Conservation (phyloP, 2,888 invertebrate genomes). For the Syrista parreyssii region DNA sequence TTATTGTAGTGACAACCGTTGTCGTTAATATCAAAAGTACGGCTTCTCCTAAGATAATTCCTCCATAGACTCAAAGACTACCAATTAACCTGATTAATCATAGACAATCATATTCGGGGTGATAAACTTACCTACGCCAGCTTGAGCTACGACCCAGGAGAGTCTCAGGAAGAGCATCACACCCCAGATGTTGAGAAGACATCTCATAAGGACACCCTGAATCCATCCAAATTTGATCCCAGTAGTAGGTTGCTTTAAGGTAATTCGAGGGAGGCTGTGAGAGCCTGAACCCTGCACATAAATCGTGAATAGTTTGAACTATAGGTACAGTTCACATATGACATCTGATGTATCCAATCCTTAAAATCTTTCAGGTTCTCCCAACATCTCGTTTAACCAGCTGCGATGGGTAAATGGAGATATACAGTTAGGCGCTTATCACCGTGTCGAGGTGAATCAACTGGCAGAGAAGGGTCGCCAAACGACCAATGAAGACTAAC, state of each 20-base stretch:
- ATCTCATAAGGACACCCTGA: constrained; percentile 89
- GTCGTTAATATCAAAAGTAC: constrained; percentile 82
- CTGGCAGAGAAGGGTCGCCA: constrained; percentile 48
- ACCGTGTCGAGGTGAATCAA: constrained; percentile 48
- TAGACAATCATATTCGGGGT: constrained; percentile 8
- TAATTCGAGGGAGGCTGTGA: not conserved
- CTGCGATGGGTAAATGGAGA: constrained; percentile 37
- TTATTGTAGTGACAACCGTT: constrained; percentile 84
- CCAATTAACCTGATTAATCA: not conserved
- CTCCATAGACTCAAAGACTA: not conserved
- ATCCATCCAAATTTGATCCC: constrained; percentile 91
- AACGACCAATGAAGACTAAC: constrained; percentile 55
- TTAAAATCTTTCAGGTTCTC: not conserved
- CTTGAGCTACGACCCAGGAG: constrained; percentile 97
- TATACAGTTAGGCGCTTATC: constrained; percentile 45
- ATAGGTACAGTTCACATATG: not conserved
- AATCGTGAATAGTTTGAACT: not conserved
- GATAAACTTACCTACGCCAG: constrained; percentile 77
- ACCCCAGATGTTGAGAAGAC: constrained; percentile 98
- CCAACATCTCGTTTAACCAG: constrained; percentile 5
- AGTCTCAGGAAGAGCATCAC: constrained; percentile 98
- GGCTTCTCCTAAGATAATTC: not conserved
- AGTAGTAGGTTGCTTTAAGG: constrained; percentile 51
- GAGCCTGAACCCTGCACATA: not conserved
- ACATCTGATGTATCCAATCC: constrained; percentile 2